Conservation (phyloP, 1,140 invertebrate species). For the Drosophila lacertosa region DNA sequence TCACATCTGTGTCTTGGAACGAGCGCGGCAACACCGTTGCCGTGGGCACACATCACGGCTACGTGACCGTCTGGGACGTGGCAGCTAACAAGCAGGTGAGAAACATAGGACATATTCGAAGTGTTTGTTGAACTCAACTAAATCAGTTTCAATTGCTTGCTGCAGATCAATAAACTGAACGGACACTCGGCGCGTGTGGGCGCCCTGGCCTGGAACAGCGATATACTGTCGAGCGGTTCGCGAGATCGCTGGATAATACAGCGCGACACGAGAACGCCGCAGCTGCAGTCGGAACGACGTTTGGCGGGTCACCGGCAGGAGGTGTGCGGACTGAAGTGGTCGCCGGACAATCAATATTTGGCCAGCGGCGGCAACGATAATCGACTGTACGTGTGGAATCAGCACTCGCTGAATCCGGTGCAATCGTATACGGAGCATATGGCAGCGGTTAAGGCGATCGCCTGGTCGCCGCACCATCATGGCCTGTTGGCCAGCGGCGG, state of each 20-base stretch:
- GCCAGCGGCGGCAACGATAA: constrained; percentile 99
- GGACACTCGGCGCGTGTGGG: constrained; percentile 97
- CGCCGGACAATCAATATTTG: constrained; percentile 98
- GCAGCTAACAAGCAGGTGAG: constrained; percentile 94
- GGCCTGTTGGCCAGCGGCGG: constrained; percentile 98
- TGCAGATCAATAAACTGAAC: constrained; percentile 92
- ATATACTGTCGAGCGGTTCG: constrained; percentile 97
- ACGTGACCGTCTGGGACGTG: constrained; percentile 99
- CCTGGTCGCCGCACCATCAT: constrained; percentile 99
- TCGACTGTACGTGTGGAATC: constrained; percentile 98
- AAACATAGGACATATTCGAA: too few species aligned
- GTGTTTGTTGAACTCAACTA: not conserved
- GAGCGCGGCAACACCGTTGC: constrained; percentile 98
- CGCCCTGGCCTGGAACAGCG: constrained; percentile 99
- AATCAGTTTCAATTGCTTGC: constrained; percentile 32
- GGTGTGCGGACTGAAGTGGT: constrained; percentile 99
- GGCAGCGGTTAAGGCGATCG: constrained; percentile 99
- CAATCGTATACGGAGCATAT: constrained; percentile 99
- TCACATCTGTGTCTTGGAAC: constrained; percentile 99
- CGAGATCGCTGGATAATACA: constrained; percentile 97
- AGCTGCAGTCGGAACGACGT: constrained; percentile 89
- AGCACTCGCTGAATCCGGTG: constrained; percentile 93
- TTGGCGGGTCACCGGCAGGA: constrained; percentile 98
- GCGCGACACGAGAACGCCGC: constrained; percentile 95
- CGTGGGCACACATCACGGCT: constrained; percentile 98